Percentiles rank a stretch among this genome's conserved stretches.
These are phyloP conservation scores for Galago senegalensis DNA, from an alignment of 2,797 vertebrate genomes.

Conservation along the genomic window DNA sequence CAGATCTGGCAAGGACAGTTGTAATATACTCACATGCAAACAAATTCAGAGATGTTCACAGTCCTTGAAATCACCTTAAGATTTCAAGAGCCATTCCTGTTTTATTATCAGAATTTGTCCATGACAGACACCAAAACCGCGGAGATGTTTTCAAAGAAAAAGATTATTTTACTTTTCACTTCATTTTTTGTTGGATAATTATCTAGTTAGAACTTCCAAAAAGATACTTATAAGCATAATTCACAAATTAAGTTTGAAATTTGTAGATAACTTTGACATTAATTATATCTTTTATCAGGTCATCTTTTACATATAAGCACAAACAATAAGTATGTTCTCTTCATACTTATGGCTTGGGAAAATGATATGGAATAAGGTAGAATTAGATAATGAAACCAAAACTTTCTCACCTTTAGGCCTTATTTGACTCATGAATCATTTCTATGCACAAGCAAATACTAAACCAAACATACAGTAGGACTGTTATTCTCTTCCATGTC, in stretches of 20 bases:
- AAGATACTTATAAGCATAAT: slow-evolving; percentile 55
- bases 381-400: slow-evolving; percentile 65
- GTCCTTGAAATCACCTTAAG: slow-evolving; percentile 32
- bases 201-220: slow-evolving; percentile 50
- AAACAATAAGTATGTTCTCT: not conserved
- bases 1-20: slow-evolving; percentile 6
- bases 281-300: slow-evolving; percentile 49
- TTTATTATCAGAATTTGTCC: slow-evolving; percentile 36
- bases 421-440: slow-evolving; percentile 21
- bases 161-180: slow-evolving; percentile 1
- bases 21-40: slow-evolving; percentile 19
- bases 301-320: slow-evolving; percentile 22
- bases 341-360: not conserved
- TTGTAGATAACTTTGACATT: slow-evolving; percentile 56
- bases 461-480: slow-evolving; percentile 50
- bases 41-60: slow-evolving; percentile 23
- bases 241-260: slow-evolving; percentile 63
- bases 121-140: slow-evolving; percentile 8
- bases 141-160: slow-evolving; percentile 36
- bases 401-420: slow-evolving; percentile 20
- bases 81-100: slow-evolving; percentile 16
- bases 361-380: slow-evolving; percentile 53
- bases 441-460: slow-evolving; percentile 58
- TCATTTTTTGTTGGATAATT: slow-evolving; percentile 45
- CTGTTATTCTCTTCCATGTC: not conserved